Evolutionary conservation across 1,140 invertebrate species (phyloP), one percentile per base, ranked within the genome.

Genomic region (Eriosoma lanigerum): DNA sequence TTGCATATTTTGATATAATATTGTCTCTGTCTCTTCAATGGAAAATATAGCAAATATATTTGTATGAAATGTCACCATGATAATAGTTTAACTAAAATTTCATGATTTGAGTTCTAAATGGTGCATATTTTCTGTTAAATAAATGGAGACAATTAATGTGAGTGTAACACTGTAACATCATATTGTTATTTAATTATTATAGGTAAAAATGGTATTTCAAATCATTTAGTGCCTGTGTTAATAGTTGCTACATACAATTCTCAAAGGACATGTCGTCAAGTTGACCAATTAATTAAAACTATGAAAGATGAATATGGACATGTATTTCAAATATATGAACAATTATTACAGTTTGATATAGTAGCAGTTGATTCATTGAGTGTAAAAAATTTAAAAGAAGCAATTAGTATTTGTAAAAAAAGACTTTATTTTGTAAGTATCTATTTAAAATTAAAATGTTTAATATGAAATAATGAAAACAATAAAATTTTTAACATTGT

Each of bases 131-230:
- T n/a, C n/a, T n/a, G n/a, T n/a, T n/a, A n/a, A n/a, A n/a, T n/a
- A n/a, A n/a, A n/a, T n/a, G n/a, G n/a, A n/a, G n/a, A n/a, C n/a
- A n/a, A n/a, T n/a, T n/a, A n/a, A n/a, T n/a, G n/a, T n/a, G n/a
- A n/a, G n/a, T n/a, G n/a, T 26, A 29, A 29, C 1, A 58, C 58
- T 19, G 56, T 56, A 54, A 21, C 12, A 46, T 21, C 38, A 46
- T 5, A 46, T 46, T 38, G 3, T 38, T 4, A 38, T 38, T 38
- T 21, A 66, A 44, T 1, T 46, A 21, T 60, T 60, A 9, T 62
- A 78, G 75, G 17, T 62, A 78, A 78, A 44, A 78, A 62, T 62
- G 75, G 75, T 62, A 26, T 78, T 60, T 78, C 38, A 24, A 60
- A 60, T 62, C 38, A 78, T 62, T 62, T 78, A 60, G 56, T 78